These are phyloP conservation scores for Zophobas atratus DNA, from an alignment of 1,140 invertebrate genomes.

Conservation along the genomic window DNA sequence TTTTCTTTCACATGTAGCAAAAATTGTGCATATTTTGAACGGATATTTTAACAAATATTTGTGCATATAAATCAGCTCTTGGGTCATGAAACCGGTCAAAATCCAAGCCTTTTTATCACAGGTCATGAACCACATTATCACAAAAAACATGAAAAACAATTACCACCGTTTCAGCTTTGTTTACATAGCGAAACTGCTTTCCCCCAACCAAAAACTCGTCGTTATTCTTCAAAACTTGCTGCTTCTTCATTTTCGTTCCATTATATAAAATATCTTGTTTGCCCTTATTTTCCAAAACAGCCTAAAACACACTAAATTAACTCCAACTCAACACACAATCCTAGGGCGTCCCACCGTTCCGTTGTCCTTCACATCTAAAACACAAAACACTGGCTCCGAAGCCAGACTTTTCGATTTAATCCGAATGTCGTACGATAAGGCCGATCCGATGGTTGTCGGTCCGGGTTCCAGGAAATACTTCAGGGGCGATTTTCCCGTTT, in stretches of 20 bases:
- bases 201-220: background rate
- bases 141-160: background rate
- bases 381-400: background rate
- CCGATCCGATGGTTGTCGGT: background rate
- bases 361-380: background rate
- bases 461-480: background rate
- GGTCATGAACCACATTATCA: background rate
- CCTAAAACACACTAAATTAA: conserved; percentile 5
- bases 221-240: background rate
- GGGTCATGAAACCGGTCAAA: background rate
- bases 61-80: too few relatives aligned
- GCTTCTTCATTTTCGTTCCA: background rate
- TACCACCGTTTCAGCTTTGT: background rate
- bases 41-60: too few relatives aligned
- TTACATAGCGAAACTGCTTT: conserved; percentile 9
- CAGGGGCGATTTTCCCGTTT: background rate
- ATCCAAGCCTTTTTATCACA: background rate
- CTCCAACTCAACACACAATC: background rate
- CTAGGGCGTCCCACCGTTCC: background rate
- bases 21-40: too few relatives aligned
- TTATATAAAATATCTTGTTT: background rate
- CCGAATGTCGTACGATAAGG: background rate
- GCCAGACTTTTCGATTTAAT: background rate
- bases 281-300: conserved; percentile 64
- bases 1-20: too few relatives aligned